Conservation (phyloP, 1,140 invertebrate species). For the Drosophila nannoptera region DNA sequence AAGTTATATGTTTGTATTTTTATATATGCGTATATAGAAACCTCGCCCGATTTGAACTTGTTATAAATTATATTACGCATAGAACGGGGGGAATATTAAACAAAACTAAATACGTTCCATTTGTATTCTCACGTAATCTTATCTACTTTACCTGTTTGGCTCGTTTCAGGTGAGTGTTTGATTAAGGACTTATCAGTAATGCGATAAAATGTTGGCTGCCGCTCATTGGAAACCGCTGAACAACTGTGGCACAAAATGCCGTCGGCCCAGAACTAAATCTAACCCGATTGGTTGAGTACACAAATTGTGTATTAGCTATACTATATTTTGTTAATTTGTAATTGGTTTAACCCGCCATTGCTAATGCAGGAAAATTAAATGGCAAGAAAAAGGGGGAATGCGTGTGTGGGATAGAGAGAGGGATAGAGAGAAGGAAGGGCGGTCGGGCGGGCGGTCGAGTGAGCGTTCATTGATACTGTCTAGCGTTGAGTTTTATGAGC, state of each 20-base stretch:
- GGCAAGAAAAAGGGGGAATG: neutral
- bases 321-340: constrained; percentile 71
- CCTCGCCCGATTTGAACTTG: constrained; percentile 22
- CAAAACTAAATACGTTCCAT: constrained; percentile 1
- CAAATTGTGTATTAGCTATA: constrained; percentile 70
- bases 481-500: constrained; percentile 61
- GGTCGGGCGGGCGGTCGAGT: neutral
- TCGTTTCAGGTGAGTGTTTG: constrained; percentile 68
- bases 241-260: constrained; percentile 52
- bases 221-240: constrained; percentile 19
- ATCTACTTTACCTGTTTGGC: constrained; percentile 44
- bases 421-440: neutral
- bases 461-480: constrained; percentile 41
- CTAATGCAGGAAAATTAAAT: constrained; percentile 25
- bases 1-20: too few species aligned
- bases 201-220: constrained; percentile 31
- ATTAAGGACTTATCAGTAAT: constrained; percentile 47
- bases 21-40: neutral
- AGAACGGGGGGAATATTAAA: neutral
- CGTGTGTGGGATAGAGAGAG: constrained; percentile 9
- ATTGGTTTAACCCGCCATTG: constrained; percentile 72
- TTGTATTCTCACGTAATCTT: constrained; percentile 52
- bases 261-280: constrained; percentile 38
- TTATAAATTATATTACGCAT: constrained; percentile 32
- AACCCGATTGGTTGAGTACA: constrained; percentile 74